Evolutionary conservation across 2,797 vertebrate genomes (phyloP).

Genomic region (Sardinella longiceps): DNA sequence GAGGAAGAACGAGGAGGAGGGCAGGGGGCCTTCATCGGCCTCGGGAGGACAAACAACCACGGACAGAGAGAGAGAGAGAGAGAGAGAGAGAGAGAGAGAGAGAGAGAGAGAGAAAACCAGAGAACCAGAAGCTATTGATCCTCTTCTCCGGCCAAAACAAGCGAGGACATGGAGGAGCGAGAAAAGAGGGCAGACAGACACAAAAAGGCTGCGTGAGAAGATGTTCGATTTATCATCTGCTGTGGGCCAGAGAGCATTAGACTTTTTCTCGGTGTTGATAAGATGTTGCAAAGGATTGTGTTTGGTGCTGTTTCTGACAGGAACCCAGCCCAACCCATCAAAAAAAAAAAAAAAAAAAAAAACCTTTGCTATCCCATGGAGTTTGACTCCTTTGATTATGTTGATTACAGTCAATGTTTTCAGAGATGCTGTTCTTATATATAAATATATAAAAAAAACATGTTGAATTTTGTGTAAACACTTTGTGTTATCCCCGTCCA

Average conservation of each 20-base stretch:
- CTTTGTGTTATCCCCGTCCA: not conserved
- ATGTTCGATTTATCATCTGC: conserved; percentile 16
- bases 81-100: not conserved
- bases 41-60: conserved; percentile 41
- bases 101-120: conserved; percentile 26
- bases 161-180: not conserved
- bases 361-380: not conserved
- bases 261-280: not conserved
- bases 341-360: too few species aligned
- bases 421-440: not conserved
- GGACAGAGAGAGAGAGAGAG: conserved; percentile 2
- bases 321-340: not conserved
- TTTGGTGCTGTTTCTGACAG: conserved; percentile 20
- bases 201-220: not conserved
- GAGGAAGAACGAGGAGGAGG: conserved; percentile 39
- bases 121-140: conserved; percentile 53
- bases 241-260: not conserved
- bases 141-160: not conserved
- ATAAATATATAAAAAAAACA: too few species aligned
- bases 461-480: not conserved
- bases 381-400: not conserved
- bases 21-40: conserved; percentile 49
- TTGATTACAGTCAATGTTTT: not conserved
- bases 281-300: not conserved
- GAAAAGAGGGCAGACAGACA: not conserved